These are phyloP conservation scores for Patiria pectinifera DNA, from an alignment of 53 echinoderm and acorn worm species.

Conservation along the genomic window DNA sequence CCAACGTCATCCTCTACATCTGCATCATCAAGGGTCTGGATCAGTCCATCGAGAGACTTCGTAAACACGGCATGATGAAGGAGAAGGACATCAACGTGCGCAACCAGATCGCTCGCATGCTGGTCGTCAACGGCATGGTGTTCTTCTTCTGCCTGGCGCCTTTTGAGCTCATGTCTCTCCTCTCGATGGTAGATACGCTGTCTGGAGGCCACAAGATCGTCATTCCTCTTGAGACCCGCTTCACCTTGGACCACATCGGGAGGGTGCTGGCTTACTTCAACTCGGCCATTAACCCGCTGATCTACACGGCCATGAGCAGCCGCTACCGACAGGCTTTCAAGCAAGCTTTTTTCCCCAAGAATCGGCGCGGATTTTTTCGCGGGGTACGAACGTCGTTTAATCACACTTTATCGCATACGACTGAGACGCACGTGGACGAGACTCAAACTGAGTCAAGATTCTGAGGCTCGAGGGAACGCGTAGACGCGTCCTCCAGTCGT, in stretches of 20 bases:
- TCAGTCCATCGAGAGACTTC: constrained; percentile 69
- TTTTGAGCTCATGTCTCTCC: constrained; percentile 71
- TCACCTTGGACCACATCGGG: constrained; percentile 48
- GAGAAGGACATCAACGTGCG: constrained; percentile 76
- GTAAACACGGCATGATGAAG: constrained; percentile 68
- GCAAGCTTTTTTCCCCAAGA: constrained; percentile 66
- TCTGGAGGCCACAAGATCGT: neutral
- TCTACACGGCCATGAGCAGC: constrained; percentile 79
- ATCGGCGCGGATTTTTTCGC: constrained; percentile 58
- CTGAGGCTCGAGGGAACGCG: neutral
- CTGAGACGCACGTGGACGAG: constrained; percentile 50
- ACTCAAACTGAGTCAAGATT: constrained; percentile 49
- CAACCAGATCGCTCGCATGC: constrained; percentile 84
- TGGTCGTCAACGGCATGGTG: constrained; percentile 80
- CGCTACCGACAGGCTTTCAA: constrained; percentile 78
- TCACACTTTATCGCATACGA: constrained; percentile 61
- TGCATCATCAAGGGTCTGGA: constrained; percentile 75
- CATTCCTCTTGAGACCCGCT: constrained; percentile 22
- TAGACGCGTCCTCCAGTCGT: neutral
- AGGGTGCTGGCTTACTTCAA: constrained; percentile 74
- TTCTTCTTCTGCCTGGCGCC: constrained; percentile 83
- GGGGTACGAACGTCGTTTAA: constrained; percentile 60
- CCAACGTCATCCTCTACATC: constrained; percentile 72
- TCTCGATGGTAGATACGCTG: constrained; percentile 39
- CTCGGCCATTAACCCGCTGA: constrained; percentile 77